Conservation (phyloP, 2,888 invertebrate genomes). For the Mimumesa dahlbomi region DNA sequence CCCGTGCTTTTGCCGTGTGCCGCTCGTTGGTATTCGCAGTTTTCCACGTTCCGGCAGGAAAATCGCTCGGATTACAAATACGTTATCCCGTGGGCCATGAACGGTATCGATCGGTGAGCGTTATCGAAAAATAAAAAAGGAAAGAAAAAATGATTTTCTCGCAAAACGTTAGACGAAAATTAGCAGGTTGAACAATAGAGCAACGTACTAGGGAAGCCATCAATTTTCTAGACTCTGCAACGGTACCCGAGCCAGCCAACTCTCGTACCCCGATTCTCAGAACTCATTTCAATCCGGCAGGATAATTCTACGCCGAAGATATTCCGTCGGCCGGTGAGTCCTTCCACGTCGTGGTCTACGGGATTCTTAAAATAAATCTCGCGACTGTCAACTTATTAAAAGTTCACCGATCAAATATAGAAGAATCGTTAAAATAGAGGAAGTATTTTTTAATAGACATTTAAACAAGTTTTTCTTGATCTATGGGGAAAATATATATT, state of each 20-base stretch:
- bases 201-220: slow-evolving; percentile 48
- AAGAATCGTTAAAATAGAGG: too few relatives aligned
- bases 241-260: slow-evolving; percentile 49
- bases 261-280: slow-evolving; percentile 55
- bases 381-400: slow-evolving; percentile 30
- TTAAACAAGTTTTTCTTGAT: too few relatives aligned
- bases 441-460: too few relatives aligned
- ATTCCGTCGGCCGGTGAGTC: slow-evolving; percentile 55
- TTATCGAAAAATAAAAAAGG: too few relatives aligned
- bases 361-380: slow-evolving; percentile 54
- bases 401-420: slow-evolving; percentile 30
- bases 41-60: not conserved
- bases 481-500: too few relatives aligned
- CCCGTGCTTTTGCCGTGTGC: not conserved
- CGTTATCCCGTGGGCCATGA: not conserved
- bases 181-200: slow-evolving; percentile 54
- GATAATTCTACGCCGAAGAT: slow-evolving; percentile 59
- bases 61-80: not conserved
- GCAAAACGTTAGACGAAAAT: slow-evolving; percentile 45
- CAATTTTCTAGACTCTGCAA: slow-evolving; percentile 54
- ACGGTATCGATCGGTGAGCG: not conserved
- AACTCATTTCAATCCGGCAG: slow-evolving; percentile 62
- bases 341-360: slow-evolving; percentile 46
- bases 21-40: not conserved
- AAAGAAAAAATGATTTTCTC: slow-evolving; percentile 18